Conservation (phyloP, 2,797 vertebrate species). For the Antrozous pallidus region DNA sequence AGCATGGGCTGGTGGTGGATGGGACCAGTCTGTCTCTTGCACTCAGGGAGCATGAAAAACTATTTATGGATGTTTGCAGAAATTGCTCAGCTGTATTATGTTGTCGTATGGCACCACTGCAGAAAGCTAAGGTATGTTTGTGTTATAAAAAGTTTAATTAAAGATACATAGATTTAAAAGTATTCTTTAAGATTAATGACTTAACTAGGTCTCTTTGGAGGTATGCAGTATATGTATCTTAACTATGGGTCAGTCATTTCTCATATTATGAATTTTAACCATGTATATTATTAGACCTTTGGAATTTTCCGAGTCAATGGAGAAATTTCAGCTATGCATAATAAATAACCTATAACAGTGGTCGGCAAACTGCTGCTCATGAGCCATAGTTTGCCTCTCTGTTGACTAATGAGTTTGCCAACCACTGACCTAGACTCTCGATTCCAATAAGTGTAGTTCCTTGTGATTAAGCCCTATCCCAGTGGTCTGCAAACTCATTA, state of each 20-base stretch:
- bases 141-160: neutral
- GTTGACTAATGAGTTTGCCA: too few relatives aligned
- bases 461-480: too few relatives aligned
- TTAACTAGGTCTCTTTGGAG: neutral
- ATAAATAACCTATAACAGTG: neutral
- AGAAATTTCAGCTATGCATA: constrained; percentile 14
- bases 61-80: constrained; percentile 98
- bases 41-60: constrained; percentile 95
- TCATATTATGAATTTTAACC: neutral
- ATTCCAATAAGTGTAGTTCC: too few relatives aligned
- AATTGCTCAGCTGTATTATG: constrained; percentile 96
- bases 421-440: too few relatives aligned
- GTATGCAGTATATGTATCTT: neutral
- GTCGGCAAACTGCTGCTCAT: too few relatives aligned
- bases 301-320: constrained; percentile 32
- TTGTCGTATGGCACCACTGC: constrained; percentile 97
- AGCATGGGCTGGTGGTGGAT: constrained; percentile 96
- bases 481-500: too few relatives aligned
- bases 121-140: constrained; percentile 95
- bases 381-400: too few relatives aligned
- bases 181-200: neutral
- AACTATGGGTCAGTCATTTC: neutral
- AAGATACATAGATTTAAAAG: constrained; percentile 15
- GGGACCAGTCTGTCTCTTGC: constrained; percentile 96
- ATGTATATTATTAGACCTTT: neutral